Conservation (phyloP, 1,140 invertebrate genomes). For the Tetragonula clypearis region DNA sequence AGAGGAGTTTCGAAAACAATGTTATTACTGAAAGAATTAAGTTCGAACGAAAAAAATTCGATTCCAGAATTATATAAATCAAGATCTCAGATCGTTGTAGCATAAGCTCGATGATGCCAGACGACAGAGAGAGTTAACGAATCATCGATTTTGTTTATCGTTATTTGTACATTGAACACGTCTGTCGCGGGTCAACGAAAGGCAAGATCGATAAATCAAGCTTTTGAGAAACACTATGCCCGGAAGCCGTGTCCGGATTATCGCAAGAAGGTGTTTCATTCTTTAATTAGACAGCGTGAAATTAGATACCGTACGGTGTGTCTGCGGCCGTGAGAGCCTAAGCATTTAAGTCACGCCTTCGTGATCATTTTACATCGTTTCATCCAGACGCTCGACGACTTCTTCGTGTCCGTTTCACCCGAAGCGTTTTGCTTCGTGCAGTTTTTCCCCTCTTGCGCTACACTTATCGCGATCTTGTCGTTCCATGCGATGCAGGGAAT, state of each 20-base stretch:
- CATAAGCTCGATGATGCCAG: no score
- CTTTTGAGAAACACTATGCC: not conserved
- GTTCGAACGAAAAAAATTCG: no score
- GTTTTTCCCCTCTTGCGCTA: no score
- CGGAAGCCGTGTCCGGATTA: not conserved
- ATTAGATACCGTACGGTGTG: conserved; percentile 31
- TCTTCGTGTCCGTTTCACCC: not conserved
- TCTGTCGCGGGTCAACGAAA: not conserved
- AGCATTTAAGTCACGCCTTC: conserved; percentile 32
- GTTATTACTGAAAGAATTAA: no score
- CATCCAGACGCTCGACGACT: not conserved
- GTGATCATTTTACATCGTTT: conserved; percentile 31
- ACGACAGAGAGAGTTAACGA: no score
- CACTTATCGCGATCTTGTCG: not conserved
- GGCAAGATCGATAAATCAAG: not conserved
- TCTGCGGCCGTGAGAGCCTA: not conserved
- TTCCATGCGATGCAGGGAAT: not conserved
- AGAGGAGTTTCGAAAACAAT: no score
- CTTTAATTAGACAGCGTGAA: conserved; percentile 44
- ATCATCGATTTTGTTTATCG: not conserved
- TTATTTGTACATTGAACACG: not conserved
- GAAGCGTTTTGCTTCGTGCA: no score
- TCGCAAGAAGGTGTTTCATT: conserved; percentile 22
- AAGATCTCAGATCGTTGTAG: no score
- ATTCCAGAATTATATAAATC: no score